A percentile compares a stretch with the other conserved stretches of the same genome.
phyloP scores from a whole-genome alignment of 2,888 invertebrate genomes.

The Rotaria macrura region DNA sequence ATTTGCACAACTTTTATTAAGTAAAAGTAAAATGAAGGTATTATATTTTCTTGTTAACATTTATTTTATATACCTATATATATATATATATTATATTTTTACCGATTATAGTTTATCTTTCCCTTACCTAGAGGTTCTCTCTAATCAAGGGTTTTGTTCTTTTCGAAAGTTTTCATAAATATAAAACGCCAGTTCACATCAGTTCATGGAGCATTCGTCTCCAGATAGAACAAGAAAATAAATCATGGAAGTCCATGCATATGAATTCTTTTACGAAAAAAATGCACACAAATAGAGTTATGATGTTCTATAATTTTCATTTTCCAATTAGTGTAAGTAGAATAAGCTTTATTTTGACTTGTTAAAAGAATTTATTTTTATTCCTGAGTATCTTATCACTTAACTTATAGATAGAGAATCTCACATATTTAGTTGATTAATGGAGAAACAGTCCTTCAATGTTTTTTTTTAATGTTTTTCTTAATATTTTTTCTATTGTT shows the following conservation, averaged over 20 bases:
- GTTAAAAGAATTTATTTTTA: not conserved
- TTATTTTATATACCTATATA: too few species aligned
- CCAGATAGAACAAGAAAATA: not conserved
- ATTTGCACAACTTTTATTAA: constrained; percentile 14
- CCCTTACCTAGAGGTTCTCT: constrained; percentile 16
- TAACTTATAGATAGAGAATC: not conserved
- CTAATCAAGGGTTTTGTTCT: not conserved
- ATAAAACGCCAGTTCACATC: not conserved
- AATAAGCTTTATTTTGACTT: not conserved
- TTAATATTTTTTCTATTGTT: not conserved
- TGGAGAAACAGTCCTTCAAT: not conserved
- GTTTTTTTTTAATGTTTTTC: not conserved
- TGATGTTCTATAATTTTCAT: not conserved
- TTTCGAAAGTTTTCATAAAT: not conserved
- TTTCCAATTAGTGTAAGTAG: not conserved
- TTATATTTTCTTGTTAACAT: not conserved
- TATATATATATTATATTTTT: too few species aligned
- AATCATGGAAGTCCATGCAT: not conserved
- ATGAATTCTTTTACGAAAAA: not conserved
- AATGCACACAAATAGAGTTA: not conserved
- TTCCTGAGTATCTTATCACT: not conserved
- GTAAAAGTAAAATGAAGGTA: constrained; percentile 20
- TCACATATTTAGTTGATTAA: not conserved
- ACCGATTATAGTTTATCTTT: not conserved
- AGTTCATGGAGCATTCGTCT: not conserved